These are phyloP conservation scores for Dasysyrphus tricinctus DNA, from an alignment of 2,888 invertebrate genomes.

Conservation along the genomic window DNA sequence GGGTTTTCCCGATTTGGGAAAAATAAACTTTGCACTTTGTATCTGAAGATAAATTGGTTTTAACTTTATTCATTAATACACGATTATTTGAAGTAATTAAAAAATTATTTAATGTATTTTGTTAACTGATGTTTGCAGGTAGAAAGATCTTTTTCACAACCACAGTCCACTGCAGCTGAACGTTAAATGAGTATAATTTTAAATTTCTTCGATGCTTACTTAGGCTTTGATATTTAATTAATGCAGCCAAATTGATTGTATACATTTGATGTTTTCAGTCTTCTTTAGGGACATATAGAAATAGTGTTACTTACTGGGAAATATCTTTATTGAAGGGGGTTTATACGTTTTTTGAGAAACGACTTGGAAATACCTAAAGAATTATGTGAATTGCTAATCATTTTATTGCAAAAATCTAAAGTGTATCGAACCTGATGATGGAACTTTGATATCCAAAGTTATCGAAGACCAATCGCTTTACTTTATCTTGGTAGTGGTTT, in stretches of 20 bases:
- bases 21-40: slow-evolving; percentile 3
- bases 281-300: neutral
- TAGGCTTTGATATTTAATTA: neutral
- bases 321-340: neutral
- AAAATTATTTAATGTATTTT: neutral
- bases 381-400: too few species aligned
- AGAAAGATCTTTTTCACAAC: neutral
- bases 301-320: neutral
- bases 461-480: too few species aligned
- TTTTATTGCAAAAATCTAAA: too few species aligned
- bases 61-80: neutral
- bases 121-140: neutral
- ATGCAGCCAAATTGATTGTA: slow-evolving; percentile 1
- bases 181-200: slow-evolving; percentile 7
- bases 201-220: slow-evolving; percentile 6
- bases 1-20: neutral
- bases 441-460: too few species aligned
- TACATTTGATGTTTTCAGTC: neutral
- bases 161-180: neutral
- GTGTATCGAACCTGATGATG: too few species aligned
- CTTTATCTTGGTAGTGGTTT: too few species aligned
- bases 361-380: neutral
- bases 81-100: neutral
- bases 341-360: neutral
- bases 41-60: too few species aligned